Percentiles rank a stretch among this genome's conserved stretches.
phyloP scores from a whole-genome alignment of 2,888 invertebrate genomes.

The Cylindroiulus punctatus region DNA sequence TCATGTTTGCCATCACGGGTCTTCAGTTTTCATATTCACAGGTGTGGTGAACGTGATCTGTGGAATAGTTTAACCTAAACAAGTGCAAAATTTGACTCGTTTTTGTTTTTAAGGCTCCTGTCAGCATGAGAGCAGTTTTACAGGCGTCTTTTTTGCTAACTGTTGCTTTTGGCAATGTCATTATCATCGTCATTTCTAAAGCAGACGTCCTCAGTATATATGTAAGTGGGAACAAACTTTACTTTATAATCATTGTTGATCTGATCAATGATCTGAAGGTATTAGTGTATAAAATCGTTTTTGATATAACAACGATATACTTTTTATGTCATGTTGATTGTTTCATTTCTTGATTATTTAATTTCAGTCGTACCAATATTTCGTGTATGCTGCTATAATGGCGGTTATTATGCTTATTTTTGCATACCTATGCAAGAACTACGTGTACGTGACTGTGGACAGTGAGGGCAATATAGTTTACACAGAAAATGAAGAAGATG shows the following conservation, averaged over 20 bases:
- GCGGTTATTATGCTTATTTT: conserved; percentile 83
- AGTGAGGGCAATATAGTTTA: conserved; percentile 41
- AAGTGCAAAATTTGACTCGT: neutral
- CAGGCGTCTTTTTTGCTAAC: conserved; percentile 93
- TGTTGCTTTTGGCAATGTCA: conserved; percentile 90
- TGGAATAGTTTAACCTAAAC: neutral
- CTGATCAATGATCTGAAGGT: neutral
- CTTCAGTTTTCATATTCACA: conserved; percentile 95
- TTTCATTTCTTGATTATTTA: conserved; percentile 47
- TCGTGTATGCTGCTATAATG: conserved; percentile 89
- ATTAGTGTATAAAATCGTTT: too few relatives aligned
- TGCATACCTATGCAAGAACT: conserved; percentile 79
- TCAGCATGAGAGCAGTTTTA: conserved; percentile 92
- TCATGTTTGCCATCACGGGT: conserved; percentile 96
- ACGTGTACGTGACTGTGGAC: conserved; percentile 73
- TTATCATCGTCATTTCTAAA: conserved; percentile 90
- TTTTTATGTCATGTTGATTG: neutral
- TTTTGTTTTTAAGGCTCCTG: conserved; percentile 73
- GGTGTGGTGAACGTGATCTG: conserved; percentile 66
- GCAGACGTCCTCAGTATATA: conserved; percentile 78
- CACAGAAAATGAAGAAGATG: neutral
- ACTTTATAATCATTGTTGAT: neutral
- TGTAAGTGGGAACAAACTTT: conserved; percentile 67
- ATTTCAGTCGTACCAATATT: conserved; percentile 84
- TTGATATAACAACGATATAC: too few relatives aligned